Conservation (phyloP, 2,888 invertebrate genomes). For the Crocallis elinguaria region DNA sequence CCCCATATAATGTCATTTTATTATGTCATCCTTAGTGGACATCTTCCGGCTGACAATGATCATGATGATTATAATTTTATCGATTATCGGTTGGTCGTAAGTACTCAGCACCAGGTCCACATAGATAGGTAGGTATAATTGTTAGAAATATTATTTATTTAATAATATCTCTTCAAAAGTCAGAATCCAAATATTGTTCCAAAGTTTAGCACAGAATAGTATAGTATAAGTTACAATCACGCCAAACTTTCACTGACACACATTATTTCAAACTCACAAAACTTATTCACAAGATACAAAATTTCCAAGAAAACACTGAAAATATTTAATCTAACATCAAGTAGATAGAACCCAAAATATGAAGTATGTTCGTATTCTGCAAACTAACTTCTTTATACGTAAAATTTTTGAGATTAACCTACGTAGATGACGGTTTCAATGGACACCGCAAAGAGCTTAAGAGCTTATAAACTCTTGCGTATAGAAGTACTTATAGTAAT, state of each 20-base stretch:
- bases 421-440: background rate
- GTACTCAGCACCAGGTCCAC: too few species aligned
- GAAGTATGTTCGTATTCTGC: constrained; percentile 4
- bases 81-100: too few species aligned
- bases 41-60: too few species aligned
- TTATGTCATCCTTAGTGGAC: too few species aligned
- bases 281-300: background rate
- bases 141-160: too few species aligned
- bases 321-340: constrained; percentile 12
- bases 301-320: background rate
- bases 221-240: background rate
- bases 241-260: background rate
- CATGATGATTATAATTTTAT: too few species aligned
- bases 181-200: background rate
- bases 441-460: background rate
- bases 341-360: background rate
- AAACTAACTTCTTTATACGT: constrained; percentile 8
- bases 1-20: too few species aligned
- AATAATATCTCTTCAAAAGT: too few species aligned
- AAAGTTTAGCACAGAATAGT: background rate
- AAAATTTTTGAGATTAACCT: background rate
- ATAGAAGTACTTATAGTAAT: too few species aligned
- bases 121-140: background rate
- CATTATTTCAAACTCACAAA: background rate
- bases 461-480: too few species aligned